Percentiles rank a stretch among this genome's conserved stretches.
These are phyloP conservation scores for Cephus pulcher DNA, from an alignment of 2,888 invertebrate species.

Conservation along the genomic window DNA sequence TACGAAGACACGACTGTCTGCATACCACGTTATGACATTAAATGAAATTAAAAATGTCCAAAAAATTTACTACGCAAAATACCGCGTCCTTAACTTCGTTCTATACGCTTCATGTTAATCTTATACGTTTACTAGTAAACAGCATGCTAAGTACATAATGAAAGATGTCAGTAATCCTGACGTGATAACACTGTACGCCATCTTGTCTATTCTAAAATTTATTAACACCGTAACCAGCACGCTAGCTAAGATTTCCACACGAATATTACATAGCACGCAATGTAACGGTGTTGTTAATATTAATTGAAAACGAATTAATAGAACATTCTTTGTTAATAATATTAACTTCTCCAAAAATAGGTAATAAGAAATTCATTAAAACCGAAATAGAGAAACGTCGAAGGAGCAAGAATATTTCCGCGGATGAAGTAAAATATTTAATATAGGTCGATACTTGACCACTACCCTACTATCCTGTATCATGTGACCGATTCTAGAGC, in stretches of 20 bases:
- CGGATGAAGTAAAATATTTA: background rate
- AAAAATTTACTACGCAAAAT: background rate
- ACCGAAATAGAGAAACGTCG: background rate
- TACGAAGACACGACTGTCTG: background rate
- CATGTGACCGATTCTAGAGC: background rate
- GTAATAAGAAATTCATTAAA: background rate
- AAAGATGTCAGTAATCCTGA: background rate
- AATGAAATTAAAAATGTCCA: background rate
- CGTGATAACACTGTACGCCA: background rate
- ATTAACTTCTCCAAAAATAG: background rate
- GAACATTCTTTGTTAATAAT: background rate
- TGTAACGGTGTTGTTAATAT: background rate
- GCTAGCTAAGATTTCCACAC: constrained; percentile 19
- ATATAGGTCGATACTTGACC: background rate
- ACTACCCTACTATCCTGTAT: background rate
- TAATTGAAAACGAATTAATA: background rate
- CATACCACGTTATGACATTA: background rate
- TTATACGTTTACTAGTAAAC: background rate
- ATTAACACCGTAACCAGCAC: constrained; percentile 21
- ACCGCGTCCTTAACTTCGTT: background rate
- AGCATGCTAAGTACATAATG: background rate
- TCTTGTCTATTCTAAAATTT: constrained; percentile 14
- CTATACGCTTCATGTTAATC: background rate
- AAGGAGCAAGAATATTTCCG: background rate
- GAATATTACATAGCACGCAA: constrained; percentile 16